phyloP scores from a whole-genome alignment of 37 sponge, comb jelly and placozoan genomes.

The Petrosia ficiformis region DNA sequence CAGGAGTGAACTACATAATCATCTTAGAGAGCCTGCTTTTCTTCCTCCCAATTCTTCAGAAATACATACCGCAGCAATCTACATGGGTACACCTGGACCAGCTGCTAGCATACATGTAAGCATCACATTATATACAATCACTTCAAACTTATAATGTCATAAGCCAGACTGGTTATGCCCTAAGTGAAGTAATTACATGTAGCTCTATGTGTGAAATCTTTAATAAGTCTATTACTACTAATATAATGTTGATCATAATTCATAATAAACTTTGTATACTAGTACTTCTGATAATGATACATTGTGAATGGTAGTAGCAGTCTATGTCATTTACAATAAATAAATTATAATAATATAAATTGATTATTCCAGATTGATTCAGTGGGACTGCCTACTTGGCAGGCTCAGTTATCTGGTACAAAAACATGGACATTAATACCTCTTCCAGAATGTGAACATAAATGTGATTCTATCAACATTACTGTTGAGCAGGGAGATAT shows the following conservation, averaged over 20 bases:
- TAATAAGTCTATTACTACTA: too few relatives aligned
- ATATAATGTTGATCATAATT: too few relatives aligned
- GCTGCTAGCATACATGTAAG: conserved; percentile 86
- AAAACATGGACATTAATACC: conserved; percentile 83
- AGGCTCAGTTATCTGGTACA: conserved; percentile 78
- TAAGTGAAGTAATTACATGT: too few relatives aligned
- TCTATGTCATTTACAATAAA: neutral
- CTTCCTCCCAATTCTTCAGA: conserved; percentile 25
- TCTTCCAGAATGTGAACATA: conserved; percentile 68
- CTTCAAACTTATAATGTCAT: too few relatives aligned
- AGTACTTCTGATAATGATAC: too few relatives aligned
- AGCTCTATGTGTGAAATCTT: too few relatives aligned
- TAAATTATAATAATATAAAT: neutral
- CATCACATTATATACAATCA: too few relatives aligned
- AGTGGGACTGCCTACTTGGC: conserved; percentile 76
- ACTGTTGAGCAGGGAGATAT: conserved; percentile 83
- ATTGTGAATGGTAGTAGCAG: too few relatives aligned
- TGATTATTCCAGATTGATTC: conserved; percentile 60
- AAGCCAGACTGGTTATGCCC: too few relatives aligned
- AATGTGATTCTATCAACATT: conserved; percentile 54
- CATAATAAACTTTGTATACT: too few relatives aligned
- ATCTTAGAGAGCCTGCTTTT: conserved; percentile 56
- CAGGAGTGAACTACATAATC: conserved; percentile 35
- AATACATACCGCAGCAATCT: conserved; percentile 57
- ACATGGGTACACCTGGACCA: conserved; percentile 86